Conservation (phyloP, 1,140 invertebrate genomes). For the Solenopsis invicta region DNA sequence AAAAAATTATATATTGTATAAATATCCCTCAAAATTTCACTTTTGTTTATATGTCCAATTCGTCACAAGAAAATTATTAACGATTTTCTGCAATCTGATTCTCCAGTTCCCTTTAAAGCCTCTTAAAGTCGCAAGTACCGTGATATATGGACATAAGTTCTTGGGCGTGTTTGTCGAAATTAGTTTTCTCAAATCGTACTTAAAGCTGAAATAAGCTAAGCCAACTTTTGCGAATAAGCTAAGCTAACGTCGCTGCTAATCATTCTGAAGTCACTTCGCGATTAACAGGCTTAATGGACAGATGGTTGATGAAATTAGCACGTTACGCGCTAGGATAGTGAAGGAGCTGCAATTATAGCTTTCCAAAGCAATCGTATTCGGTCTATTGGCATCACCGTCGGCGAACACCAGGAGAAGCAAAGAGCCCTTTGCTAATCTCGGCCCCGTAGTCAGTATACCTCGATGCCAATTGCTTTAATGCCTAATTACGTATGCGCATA, state of each 20-base stretch:
- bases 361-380: constrained; percentile 23
- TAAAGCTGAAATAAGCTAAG: background rate
- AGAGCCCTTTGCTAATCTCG: constrained; percentile 56
- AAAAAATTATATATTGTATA: too few species aligned
- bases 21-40: too few species aligned
- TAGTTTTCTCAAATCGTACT: background rate
- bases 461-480: constrained; percentile 65
- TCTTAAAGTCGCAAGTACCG: background rate
- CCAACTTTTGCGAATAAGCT: background rate
- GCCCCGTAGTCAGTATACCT: constrained; percentile 1
- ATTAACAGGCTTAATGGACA: background rate
- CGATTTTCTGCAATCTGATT: too few species aligned
- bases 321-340: background rate
- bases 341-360: constrained; percentile 46
- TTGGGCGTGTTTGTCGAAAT: background rate
- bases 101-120: background rate
- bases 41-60: too few species aligned
- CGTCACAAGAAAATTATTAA: too few species aligned
- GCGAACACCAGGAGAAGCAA: background rate
- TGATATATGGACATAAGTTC: background rate
- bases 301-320: constrained; percentile 13
- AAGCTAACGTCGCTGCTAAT: background rate
- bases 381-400: constrained; percentile 21
- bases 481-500: constrained; percentile 68
- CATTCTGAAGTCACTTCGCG: background rate